Conservation (phyloP, 92 coral and sea anemone species). For the Chrysogorgia sp. region DNA sequence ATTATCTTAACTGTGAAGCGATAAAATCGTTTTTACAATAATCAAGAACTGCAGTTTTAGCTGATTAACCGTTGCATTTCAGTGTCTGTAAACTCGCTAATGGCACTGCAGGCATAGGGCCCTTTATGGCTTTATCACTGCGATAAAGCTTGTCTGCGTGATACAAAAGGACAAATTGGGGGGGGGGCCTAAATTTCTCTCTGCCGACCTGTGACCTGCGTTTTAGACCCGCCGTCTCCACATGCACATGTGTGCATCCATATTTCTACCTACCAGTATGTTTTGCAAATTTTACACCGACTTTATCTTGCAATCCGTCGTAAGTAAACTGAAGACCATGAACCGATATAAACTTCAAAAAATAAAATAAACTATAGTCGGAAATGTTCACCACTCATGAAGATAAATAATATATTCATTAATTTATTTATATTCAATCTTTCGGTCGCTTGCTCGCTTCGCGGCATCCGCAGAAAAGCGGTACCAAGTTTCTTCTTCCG, state of each 20-base stretch:
- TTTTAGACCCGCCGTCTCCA: neutral
- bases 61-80: no score
- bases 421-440: neutral
- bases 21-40: no score
- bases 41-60: no score
- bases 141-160: no score
- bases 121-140: no score
- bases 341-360: conserved; percentile 48
- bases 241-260: neutral
- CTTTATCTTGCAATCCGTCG: conserved; percentile 56
- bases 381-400: neutral
- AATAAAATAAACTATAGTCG: neutral
- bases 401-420: neutral
- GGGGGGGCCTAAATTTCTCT: no score
- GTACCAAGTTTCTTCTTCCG: neutral
- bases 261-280: neutral
- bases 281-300: conserved; percentile 33
- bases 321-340: conserved; percentile 62
- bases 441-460: neutral
- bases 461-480: neutral
- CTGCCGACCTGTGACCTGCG: no score
- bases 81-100: no score
- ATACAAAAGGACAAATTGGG: no score
- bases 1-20: no score
- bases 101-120: no score